Conservation (phyloP, 2,888 invertebrate species). For the Laspeyria flexula region DNA sequence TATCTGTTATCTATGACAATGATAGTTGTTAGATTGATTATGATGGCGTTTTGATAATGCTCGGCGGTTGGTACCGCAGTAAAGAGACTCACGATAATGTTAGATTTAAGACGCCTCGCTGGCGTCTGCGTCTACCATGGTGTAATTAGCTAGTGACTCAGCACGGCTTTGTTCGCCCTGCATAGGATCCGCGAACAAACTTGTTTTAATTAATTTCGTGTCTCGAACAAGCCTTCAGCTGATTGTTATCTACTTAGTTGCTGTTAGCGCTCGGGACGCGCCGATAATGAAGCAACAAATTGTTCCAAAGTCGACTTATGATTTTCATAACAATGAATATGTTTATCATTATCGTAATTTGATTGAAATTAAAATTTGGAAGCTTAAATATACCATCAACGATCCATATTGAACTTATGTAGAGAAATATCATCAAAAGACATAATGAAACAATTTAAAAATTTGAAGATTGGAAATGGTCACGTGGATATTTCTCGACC, state of each 20-base stretch:
- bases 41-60: slow-evolving; percentile 23
- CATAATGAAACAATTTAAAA: no score
- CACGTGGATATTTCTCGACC: no score
- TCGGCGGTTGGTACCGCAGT: slow-evolving; percentile 42
- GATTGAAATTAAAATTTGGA: background rate
- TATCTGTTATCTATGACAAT: slow-evolving; percentile 30
- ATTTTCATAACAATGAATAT: slow-evolving; percentile 58
- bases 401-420: no score
- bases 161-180: slow-evolving; percentile 83
- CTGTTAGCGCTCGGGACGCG: slow-evolving; percentile 80
- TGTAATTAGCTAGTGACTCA: slow-evolving; percentile 85
- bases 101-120: slow-evolving; percentile 75
- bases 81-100: slow-evolving; percentile 73
- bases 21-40: slow-evolving; percentile 37
- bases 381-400: no score
- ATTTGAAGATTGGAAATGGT: no score
- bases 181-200: slow-evolving; percentile 86
- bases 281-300: slow-evolving; percentile 81
- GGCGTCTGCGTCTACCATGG: slow-evolving; percentile 71
- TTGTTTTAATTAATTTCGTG: slow-evolving; percentile 87
- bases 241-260: slow-evolving; percentile 86
- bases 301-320: slow-evolving; percentile 70
- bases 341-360: slow-evolving; percentile 13
- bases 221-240: slow-evolving; percentile 84
- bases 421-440: no score